These are phyloP conservation scores for Corvus moneduloides DNA, from an alignment of 2,113 vertebrate genomes.

Conservation along the genomic window DNA sequence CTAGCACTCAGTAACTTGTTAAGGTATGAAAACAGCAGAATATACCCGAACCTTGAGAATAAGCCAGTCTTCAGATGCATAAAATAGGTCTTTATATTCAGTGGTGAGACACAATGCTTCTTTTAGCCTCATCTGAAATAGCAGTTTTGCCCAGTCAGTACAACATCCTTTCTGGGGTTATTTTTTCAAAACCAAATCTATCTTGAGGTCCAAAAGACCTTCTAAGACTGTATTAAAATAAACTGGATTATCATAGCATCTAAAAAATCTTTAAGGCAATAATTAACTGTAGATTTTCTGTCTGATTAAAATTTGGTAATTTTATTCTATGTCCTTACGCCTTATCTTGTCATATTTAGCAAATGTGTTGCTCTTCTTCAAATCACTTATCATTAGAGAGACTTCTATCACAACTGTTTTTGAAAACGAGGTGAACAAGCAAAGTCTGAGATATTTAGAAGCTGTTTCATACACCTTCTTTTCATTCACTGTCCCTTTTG, in stretches of 20 bases:
- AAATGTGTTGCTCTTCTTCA: not conserved
- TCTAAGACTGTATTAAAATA: not conserved
- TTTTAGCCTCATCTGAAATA: not conserved
- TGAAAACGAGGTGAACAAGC: not conserved
- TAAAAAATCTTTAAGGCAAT: not conserved
- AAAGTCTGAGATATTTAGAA: not conserved
- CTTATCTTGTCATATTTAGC: not conserved
- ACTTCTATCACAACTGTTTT: not conserved
- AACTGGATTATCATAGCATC: not conserved
- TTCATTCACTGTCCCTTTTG: not conserved
- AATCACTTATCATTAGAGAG: not conserved
- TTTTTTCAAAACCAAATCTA: not conserved
- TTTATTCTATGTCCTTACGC: not conserved
- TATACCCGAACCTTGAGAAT: not conserved
- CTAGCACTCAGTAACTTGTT: not conserved
- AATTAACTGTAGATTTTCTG: not conserved
- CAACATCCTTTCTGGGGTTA: not conserved
- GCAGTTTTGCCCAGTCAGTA: not conserved
- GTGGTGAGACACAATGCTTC: not conserved
- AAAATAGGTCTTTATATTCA: not conserved
- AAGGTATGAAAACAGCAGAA: constrained; percentile 3
- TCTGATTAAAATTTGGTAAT: not conserved
- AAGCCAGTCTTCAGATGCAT: not conserved
- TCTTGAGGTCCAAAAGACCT: not conserved
- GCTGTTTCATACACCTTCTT: not conserved